phyloP scores from a whole-genome alignment of 2,113 vertebrate species.

The Lagopus muta region DNA sequence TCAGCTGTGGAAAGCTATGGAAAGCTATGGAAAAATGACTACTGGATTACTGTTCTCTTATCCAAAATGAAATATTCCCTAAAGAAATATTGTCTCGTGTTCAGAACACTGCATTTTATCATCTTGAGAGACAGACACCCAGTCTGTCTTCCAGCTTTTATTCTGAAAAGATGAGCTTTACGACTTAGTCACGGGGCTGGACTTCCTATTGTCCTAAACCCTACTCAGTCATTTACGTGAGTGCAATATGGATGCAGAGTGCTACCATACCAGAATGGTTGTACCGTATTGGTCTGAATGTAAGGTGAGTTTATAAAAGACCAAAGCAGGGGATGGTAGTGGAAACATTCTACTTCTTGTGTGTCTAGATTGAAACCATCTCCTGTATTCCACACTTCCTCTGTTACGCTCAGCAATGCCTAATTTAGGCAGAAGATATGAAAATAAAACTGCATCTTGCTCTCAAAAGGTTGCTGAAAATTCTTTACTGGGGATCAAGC shows the following conservation, averaged over 20 bases:
- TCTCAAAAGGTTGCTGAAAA: neutral
- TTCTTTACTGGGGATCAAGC: neutral
- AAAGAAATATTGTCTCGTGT: neutral
- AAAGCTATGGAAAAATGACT: neutral
- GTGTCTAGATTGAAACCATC: neutral
- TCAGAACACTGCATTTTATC: constrained; percentile 1
- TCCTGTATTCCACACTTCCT: neutral
- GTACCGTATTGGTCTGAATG: neutral
- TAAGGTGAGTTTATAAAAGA: neutral
- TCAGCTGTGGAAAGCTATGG: neutral
- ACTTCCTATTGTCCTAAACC: constrained; percentile 9
- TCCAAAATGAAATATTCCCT: neutral
- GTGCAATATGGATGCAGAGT: neutral
- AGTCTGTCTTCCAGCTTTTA: neutral
- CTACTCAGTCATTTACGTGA: neutral
- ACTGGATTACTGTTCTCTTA: neutral
- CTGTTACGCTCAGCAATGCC: neutral
- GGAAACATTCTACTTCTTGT: neutral
- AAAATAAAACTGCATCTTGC: neutral
- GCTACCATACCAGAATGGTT: neutral
- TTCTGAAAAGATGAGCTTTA: neutral
- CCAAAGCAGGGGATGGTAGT: accelerated
- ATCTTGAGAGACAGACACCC: neutral
- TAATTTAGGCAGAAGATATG: neutral
- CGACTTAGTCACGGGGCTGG: neutral